phyloP scores from a whole-genome alignment of 1,140 invertebrate genomes.

The Drosophila insularis region DNA sequence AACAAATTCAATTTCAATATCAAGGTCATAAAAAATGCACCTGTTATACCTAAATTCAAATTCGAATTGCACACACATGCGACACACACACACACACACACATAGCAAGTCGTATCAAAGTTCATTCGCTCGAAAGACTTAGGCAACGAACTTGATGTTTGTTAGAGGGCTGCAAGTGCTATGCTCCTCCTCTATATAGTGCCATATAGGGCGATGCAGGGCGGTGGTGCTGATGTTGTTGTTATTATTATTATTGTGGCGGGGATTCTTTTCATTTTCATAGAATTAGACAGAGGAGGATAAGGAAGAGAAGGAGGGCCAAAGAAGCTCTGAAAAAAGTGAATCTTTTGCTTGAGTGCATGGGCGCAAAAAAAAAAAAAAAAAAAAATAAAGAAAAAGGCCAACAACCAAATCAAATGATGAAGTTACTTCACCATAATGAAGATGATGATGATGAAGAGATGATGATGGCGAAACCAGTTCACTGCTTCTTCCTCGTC shows the following conservation, averaged over 20 bases:
- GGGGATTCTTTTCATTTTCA: slow-evolving; percentile 71
- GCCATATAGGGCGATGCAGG: neutral
- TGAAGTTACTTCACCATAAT: slow-evolving; percentile 2
- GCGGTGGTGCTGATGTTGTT: neutral
- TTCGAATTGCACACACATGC: neutral
- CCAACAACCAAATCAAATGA: slow-evolving; percentile 12
- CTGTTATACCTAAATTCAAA: slow-evolving; percentile 25
- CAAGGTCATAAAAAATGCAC: slow-evolving; percentile 68
- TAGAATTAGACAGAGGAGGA: slow-evolving; percentile 24
- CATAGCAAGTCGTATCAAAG: too few species aligned
- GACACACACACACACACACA: too few species aligned
- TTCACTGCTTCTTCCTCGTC: slow-evolving; percentile 33
- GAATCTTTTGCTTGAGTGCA: slow-evolving; percentile 73
- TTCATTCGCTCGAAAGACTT: slow-evolving; percentile 74
- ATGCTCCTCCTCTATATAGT: neutral
- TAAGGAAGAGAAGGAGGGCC: neutral
- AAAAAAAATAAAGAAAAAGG: slow-evolving; percentile 23
- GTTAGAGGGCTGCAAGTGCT: neutral
- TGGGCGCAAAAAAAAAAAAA: neutral
- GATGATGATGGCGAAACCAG: slow-evolving; percentile 51
- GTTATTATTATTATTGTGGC: neutral
- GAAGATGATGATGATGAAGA: slow-evolving; percentile 41
- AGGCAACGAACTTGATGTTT: slow-evolving; percentile 70
- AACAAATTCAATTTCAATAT: slow-evolving; percentile 75
- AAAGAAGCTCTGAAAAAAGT: slow-evolving; percentile 62